phyloP scores from a whole-genome alignment of 2,888 invertebrate genomes.

The Plagodis dolabraria region DNA sequence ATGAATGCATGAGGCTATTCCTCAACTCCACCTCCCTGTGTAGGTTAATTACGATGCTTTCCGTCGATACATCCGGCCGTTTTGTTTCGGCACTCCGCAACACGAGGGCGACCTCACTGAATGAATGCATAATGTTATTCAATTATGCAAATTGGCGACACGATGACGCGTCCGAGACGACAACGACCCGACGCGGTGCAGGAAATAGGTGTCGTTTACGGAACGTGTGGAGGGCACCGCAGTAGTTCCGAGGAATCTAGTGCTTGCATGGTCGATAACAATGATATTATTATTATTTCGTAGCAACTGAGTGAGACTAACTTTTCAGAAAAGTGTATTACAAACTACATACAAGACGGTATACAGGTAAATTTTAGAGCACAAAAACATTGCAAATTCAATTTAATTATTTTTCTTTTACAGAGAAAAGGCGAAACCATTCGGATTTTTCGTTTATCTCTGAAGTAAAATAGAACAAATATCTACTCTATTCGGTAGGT shows the following conservation, averaged over 20 bases:
- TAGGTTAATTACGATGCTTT: constrained; percentile 37
- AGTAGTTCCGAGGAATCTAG: constrained; percentile 10
- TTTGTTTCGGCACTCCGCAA: constrained; percentile 61
- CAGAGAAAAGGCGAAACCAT: no score
- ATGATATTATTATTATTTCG: constrained; percentile 14
- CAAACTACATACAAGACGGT: no score
- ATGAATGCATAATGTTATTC: constrained; percentile 79
- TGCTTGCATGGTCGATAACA: constrained; percentile 14
- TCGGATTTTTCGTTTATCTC: no score
- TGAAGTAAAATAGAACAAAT: no score
- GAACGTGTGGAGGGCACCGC: constrained; percentile 37
- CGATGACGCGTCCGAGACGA: constrained; percentile 49
- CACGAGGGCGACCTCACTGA: constrained; percentile 68
- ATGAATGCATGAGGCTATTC: constrained; percentile 12
- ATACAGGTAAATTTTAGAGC: no score
- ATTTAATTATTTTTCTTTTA: no score
- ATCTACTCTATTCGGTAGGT: no score
- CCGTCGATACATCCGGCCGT: constrained; percentile 46
- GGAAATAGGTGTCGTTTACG: constrained; percentile 73
- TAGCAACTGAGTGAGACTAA: not conserved
- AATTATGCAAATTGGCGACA: constrained; percentile 73
- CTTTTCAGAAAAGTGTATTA: no score
- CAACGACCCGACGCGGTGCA: constrained; percentile 64
- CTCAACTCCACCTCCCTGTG: constrained; percentile 32
- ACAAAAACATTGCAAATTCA: no score